These are phyloP conservation scores for Hemibagrus wyckioides DNA, from an alignment of 2,113 vertebrate genomes.

Conservation along the genomic window DNA sequence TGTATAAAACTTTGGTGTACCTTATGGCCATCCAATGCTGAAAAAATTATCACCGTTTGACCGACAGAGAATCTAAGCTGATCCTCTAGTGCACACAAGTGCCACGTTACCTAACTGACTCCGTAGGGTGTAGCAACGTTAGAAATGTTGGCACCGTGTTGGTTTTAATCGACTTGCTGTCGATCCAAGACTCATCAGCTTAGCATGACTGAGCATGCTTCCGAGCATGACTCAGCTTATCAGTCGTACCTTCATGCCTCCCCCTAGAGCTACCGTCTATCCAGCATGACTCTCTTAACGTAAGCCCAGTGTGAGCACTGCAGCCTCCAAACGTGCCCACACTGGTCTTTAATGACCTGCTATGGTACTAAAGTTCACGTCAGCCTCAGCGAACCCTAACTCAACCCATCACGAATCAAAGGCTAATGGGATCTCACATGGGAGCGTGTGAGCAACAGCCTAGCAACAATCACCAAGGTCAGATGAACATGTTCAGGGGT, in stretches of 20 bases:
- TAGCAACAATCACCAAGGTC: conserved; percentile 37
- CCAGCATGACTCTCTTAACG: conserved; percentile 14
- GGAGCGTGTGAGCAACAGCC: conserved; percentile 18
- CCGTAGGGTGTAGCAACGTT: neutral
- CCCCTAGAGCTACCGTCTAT: conserved; percentile 23
- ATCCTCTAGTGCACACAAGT: neutral
- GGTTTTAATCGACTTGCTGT: conserved; percentile 3
- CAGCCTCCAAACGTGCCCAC: neutral
- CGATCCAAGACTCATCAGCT: conserved; percentile 30
- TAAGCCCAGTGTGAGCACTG: conserved; percentile 4
- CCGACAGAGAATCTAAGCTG: neutral
- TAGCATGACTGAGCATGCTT: conserved; percentile 35
- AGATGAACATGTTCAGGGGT: conserved; percentile 35
- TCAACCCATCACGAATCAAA: conserved; percentile 37
- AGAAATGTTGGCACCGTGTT: too few relatives aligned
- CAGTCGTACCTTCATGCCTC: conserved; percentile 25
- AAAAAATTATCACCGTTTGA: neutral
- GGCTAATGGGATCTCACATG: conserved; percentile 19
- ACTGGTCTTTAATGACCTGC: conserved; percentile 34
- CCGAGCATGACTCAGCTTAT: conserved; percentile 29
- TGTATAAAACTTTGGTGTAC: neutral
- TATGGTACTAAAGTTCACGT: conserved; percentile 5
- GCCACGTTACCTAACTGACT: conserved; percentile 9
- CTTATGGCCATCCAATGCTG: neutral
- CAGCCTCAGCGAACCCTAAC: conserved; percentile 11